Conservation (phyloP, 2,113 vertebrate species). For the Climacteris rufus region DNA sequence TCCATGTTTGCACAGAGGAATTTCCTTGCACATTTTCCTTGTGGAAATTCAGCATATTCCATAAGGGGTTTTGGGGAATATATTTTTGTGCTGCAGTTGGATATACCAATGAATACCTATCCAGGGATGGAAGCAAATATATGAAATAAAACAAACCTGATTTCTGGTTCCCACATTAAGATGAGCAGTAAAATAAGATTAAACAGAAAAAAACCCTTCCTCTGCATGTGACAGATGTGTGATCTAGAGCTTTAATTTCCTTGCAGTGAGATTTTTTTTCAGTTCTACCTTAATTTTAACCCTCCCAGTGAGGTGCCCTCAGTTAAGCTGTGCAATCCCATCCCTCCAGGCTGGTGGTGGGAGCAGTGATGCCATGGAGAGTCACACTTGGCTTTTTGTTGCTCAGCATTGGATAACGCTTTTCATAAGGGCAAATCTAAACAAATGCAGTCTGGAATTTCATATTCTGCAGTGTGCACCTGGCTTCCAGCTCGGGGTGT, state of each 20-base stretch:
- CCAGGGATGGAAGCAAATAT: not conserved
- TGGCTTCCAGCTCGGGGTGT: not conserved
- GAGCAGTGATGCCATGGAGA: not conserved
- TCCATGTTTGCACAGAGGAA: not conserved
- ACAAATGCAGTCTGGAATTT: not conserved
- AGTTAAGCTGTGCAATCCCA: no score
- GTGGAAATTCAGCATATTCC: not conserved
- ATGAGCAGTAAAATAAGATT: not conserved
- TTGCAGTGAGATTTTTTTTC: not conserved
- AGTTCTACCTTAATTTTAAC: not conserved
- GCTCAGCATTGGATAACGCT: not conserved
- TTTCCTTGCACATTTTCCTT: not conserved
- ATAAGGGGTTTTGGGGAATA: not conserved
- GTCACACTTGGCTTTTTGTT: not conserved
- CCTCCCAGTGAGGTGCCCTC: not conserved
- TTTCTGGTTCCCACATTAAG: not conserved
- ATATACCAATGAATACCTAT: no score
- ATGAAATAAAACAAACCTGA: not conserved
- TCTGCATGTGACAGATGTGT: not conserved
- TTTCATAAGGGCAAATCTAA: not conserved
- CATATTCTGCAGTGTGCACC: not conserved
- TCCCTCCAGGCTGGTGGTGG: not conserved
- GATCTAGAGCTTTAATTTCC: not conserved
- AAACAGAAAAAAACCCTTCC: not conserved
- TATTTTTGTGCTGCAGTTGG: not conserved